phyloP scores from a whole-genome alignment of 2,113 vertebrate genomes.

The Catharus fuscescens region DNA sequence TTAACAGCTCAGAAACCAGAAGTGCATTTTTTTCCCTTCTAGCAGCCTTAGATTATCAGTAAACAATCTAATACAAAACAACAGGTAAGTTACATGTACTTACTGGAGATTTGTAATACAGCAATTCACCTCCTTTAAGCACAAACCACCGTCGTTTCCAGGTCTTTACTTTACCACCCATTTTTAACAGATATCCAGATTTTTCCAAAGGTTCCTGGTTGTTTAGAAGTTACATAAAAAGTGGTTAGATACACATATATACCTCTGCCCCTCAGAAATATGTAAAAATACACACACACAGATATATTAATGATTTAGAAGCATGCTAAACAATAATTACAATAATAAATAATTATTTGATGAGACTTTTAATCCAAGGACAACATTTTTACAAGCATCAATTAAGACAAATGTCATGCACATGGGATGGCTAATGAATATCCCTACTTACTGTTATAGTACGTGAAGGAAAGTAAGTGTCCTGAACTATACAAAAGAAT shows the following conservation, averaged over 20 bases:
- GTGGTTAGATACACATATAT: background rate
- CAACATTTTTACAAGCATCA: background rate
- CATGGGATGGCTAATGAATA: background rate
- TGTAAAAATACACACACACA: background rate
- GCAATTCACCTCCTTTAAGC: conserved; percentile 95
- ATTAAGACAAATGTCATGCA: background rate
- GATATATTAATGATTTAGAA: background rate
- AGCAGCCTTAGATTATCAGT: background rate
- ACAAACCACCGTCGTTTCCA: conserved; percentile 98
- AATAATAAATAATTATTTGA: background rate
- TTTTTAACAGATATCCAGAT: conserved; percentile 96
- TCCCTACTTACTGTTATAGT: background rate
- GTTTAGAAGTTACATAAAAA: background rate
- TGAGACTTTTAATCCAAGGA: background rate
- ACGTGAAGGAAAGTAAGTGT: background rate
- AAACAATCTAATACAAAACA: background rate
- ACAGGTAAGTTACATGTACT: conserved; percentile 53
- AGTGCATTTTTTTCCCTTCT: background rate
- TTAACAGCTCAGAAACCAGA: background rate
- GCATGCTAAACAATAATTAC: background rate
- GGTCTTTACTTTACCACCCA: conserved; percentile 94
- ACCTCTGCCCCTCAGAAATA: background rate
- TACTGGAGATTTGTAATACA: conserved; percentile 97
- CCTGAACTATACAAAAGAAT: background rate
- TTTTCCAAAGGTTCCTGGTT: conserved; percentile 93